Evolutionary conservation across 2,113 vertebrate genomes (phyloP).

Genomic region (Carassius gibelio): DNA sequence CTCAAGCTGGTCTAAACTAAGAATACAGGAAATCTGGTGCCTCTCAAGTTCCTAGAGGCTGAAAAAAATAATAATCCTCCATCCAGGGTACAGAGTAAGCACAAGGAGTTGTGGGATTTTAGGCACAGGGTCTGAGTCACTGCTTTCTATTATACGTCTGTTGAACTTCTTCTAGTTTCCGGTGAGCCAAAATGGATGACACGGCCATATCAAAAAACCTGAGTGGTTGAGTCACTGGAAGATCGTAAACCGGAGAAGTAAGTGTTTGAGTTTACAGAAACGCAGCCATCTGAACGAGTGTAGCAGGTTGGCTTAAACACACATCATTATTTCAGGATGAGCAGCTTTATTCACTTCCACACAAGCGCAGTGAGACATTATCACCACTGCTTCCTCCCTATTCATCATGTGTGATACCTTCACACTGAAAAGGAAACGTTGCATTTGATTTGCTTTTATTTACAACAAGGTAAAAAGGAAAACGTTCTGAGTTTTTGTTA

Average conservation of each 20-base stretch:
- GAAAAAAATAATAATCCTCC: not conserved
- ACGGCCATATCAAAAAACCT: not conserved
- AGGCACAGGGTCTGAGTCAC: not conserved
- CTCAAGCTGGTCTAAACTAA: conserved; percentile 3
- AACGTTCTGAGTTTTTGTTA: not conserved
- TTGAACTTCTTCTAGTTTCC: not conserved
- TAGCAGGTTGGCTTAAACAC: conserved; percentile 3
- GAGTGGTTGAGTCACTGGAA: not conserved
- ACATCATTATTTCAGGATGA: conserved; percentile 1
- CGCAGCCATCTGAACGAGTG: not conserved
- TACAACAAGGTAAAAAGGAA: too few species aligned
- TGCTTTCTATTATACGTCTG: not conserved
- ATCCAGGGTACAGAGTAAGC: not conserved
- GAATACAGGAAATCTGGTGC: not conserved
- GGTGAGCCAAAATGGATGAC: conserved; percentile 10
- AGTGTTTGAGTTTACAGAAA: conserved; percentile 5
- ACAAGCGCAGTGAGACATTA: not conserved
- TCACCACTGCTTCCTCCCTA: not conserved
- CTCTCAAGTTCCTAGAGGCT: not conserved
- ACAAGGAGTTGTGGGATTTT: not conserved
- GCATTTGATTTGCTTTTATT: too few species aligned
- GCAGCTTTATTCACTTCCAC: conserved; percentile 16
- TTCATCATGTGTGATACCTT: not conserved
- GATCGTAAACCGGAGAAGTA: not conserved
- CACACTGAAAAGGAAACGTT: too few species aligned